Percentiles rank a stretch among this genome's conserved stretches.
Evolutionary conservation across 2,797 vertebrate genomes (phyloP).

Genomic region (Protonibea diacanthus): DNA sequence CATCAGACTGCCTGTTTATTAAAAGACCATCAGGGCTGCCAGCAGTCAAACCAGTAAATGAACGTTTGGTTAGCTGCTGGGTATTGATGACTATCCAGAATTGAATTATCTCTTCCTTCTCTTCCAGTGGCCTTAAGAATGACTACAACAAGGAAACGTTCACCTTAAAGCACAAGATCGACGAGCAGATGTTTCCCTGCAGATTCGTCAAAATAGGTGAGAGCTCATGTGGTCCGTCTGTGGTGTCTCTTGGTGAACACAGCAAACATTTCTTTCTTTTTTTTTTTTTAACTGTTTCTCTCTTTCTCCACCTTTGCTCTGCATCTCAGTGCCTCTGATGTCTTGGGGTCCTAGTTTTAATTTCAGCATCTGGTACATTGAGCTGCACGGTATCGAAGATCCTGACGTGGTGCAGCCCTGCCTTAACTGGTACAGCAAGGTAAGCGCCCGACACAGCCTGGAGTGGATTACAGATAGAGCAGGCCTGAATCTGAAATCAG

Average conservation of each 20-base stretch:
- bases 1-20: slow-evolving; percentile 6
- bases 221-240: slow-evolving; percentile 31
- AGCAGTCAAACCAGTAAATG: slow-evolving; percentile 3
- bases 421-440: slow-evolving; percentile 99
- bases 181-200: slow-evolving; percentile 99
- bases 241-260: background rate
- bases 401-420: slow-evolving; percentile 98
- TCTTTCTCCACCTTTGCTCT: background rate
- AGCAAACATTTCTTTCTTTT: background rate
- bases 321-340: slow-evolving; percentile 93
- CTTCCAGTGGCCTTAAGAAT: slow-evolving; percentile 97
- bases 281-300: background rate
- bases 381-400: slow-evolving; percentile 98
- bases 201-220: slow-evolving; percentile 99
- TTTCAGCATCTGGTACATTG: slow-evolving; percentile 99
- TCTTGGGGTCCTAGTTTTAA: slow-evolving; percentile 99
- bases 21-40: background rate
- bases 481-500: slow-evolving; percentile 3
- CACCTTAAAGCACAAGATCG: slow-evolving; percentile 99
- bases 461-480: background rate
- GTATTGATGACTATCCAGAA: background rate
- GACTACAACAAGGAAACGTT: slow-evolving; percentile 99
- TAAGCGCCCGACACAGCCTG: slow-evolving; percentile 74
- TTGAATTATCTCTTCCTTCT: slow-evolving; percentile 22
- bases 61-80: slow-evolving; percentile 8